A percentile compares a stretch with the other conserved stretches of the same genome.
These are phyloP conservation scores for Spodoptera picta DNA, from an alignment of 2,888 invertebrate species.

Conservation along the genomic window DNA sequence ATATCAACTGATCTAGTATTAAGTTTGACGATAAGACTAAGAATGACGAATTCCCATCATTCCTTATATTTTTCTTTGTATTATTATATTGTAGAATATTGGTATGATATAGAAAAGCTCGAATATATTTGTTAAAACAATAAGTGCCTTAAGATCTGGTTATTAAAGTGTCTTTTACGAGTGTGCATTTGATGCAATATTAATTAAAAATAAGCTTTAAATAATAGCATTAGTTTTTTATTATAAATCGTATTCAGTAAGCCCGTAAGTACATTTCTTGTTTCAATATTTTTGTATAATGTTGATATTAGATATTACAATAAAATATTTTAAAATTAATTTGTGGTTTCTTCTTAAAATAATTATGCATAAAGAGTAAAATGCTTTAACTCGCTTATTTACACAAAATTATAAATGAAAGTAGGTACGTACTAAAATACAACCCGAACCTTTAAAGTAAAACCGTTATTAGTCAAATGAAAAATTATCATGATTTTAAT, in stretches of 20 bases:
- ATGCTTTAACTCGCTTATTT: too few relatives aligned
- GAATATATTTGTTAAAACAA: constrained; percentile 9
- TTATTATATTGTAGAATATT: constrained; percentile 13
- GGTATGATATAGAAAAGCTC: constrained; percentile 3
- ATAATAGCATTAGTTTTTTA: constrained; percentile 23
- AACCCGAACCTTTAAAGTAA: too few relatives aligned
- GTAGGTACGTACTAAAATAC: too few relatives aligned
- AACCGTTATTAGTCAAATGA: too few relatives aligned
- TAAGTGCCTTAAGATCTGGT: constrained; percentile 41
- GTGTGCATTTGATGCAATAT: constrained; percentile 49
- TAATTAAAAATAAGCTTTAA: constrained; percentile 53
- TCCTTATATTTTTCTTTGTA: constrained; percentile 37
- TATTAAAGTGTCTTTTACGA: constrained; percentile 33
- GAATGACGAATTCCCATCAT: constrained; percentile 38
- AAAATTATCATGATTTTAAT: too few relatives aligned
- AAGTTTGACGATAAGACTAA: constrained; percentile 19
- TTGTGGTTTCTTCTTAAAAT: background rate
- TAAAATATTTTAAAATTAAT: constrained; percentile 30
- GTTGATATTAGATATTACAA: constrained; percentile 43
- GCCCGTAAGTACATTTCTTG: constrained; percentile 18
- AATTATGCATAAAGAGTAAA: too few relatives aligned
- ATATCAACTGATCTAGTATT: constrained; percentile 4
- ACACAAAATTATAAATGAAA: too few relatives aligned
- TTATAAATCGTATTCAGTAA: constrained; percentile 27
- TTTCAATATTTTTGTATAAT: constrained; percentile 50